A percentile compares a stretch with the other conserved stretches of the same genome.
Evolutionary conservation across 2,113 vertebrate genomes (phyloP).

Genomic region (Chinchilla lanigera): DNA sequence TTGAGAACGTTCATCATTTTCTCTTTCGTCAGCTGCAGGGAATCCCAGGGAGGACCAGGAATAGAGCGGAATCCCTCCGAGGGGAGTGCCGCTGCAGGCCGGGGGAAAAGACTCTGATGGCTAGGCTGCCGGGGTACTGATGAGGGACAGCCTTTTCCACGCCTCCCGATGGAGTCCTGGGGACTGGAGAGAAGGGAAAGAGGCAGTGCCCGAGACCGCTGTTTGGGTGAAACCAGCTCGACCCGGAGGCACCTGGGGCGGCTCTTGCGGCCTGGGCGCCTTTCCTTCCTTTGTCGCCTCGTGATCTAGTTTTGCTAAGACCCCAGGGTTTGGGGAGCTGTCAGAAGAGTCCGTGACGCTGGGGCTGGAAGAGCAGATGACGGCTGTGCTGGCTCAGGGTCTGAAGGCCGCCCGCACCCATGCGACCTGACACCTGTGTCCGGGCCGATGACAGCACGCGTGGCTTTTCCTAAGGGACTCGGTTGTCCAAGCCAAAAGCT

Average conservation of each 20-base stretch:
- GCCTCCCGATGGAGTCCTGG: slow-evolving; percentile 26
- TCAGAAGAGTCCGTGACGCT: too few relatives aligned
- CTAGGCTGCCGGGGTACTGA: not conserved
- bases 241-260: fast-evolving
- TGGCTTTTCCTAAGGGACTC: not conserved
- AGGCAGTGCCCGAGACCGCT: not conserved
- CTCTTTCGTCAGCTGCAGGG: slow-evolving; percentile 41
- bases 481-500: not conserved
- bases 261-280: not conserved
- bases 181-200: slow-evolving; percentile 10
- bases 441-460: not conserved
- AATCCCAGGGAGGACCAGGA: slow-evolving; percentile 72
- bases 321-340: not conserved
- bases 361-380: not conserved
- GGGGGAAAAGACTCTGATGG: slow-evolving; percentile 64
- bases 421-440: fast-evolving
- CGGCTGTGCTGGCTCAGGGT: not conserved
- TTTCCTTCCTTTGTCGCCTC: not conserved
- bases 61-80: not conserved
- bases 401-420: not conserved
- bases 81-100: slow-evolving; percentile 49
- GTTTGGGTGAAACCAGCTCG: not conserved
- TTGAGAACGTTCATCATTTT: slow-evolving; percentile 30
- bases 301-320: not conserved
- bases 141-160: slow-evolving; percentile 56